Base-by-base conservation (phyloP, 2,113 vertebrate genomes). In the Sturnus vulgaris region DNA sequence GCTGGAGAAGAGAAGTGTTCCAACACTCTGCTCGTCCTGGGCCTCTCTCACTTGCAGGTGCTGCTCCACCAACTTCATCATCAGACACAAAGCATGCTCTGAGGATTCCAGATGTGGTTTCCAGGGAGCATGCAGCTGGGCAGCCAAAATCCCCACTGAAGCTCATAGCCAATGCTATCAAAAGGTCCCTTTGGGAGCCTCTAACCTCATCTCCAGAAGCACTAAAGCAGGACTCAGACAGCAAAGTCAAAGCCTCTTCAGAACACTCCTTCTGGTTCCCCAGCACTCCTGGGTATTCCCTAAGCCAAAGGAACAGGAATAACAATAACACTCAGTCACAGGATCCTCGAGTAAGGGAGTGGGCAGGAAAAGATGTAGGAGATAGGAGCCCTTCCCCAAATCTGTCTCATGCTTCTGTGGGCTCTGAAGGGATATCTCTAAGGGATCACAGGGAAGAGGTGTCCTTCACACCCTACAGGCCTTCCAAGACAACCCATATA, bases 91-190 rank as follows among this genome's bases (percentile, higher is more conserved):
- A 83, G 71, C 84, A 49, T 40, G 47, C 63, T 70, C 47, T 15
- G 46, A 94, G 84, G 73, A 16, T 31, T 53, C 72, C 84, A 5
- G 64, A 31, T 15, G 79, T n/a, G 20, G 57, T 42, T 47, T 61
- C 82, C n/a, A 95, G 52, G 39, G 97, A 97, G 21, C 84, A 31
- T 0, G 6, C 60, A 5, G 15, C 53, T 7, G 6, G 61, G 31
- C 96, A 18, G 16, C 97, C 97, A 1, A 98, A 97, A 84, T 98
- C 97, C 11, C 97, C 98, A 0, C 93, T 98, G 40, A 85, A 59
- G 44, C 46, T 98, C 61, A 94, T 98, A 82, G 96, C 97, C n/a
- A 96, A 30, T 25, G 97, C 68, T 6, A 91, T 98, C 91, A 96
- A 83, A 47, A 98, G 63, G 65, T 98, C 98, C 16, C 82, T 97